Base-by-base conservation (phyloP, 2,797 vertebrate species). In the Dipus sagitta region DNA sequence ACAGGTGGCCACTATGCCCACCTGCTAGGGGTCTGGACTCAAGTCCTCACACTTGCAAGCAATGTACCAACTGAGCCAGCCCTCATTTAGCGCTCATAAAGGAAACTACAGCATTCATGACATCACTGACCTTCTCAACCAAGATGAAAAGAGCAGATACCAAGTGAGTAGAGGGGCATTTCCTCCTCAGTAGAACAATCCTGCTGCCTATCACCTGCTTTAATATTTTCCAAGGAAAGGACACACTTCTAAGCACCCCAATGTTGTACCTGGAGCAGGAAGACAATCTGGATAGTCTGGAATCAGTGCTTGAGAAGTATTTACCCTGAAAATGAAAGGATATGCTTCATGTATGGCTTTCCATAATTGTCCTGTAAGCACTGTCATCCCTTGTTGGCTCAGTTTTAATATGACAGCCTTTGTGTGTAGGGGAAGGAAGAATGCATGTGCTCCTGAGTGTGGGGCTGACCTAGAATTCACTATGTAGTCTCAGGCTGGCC, bases 51-150 rank as follows among this genome's bases (percentile, higher is more conserved):
- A 24, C 15, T 64, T 54, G 54, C 54, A 54, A 54, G 54, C 54
- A 54, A 54, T 54, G 14, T 23, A 64, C 3, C 62, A 4, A 23
- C 62, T 64, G 20, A 64, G 62, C 62, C 62, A 23, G 18, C 62
- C 18, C 62, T 86, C 34, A 20, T 1, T 26, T 86, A 75, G 30
- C 74, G 10, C 42, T 32, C 71, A 68, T 72, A 71, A 47, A 62
- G 21, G 32, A 72, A 91, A 86, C 86, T 54, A 64, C 26, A 58
- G 20, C 67, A 13, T 24, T 86, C 32, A 60, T 47, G 62, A 75
- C 14, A 30, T 74, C 32, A 78, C n/a, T 80, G 90, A 95, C 42
- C 28, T 72, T 95, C 77, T 74, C 74, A 89, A 67, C 8, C 20
- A 81, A 87, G 75, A 81, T 28, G 82, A 34, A 60, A 72, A 75